Conservation (phyloP, 64 coral and sea anemone genomes). For the Catalaphyllia jardinei region DNA sequence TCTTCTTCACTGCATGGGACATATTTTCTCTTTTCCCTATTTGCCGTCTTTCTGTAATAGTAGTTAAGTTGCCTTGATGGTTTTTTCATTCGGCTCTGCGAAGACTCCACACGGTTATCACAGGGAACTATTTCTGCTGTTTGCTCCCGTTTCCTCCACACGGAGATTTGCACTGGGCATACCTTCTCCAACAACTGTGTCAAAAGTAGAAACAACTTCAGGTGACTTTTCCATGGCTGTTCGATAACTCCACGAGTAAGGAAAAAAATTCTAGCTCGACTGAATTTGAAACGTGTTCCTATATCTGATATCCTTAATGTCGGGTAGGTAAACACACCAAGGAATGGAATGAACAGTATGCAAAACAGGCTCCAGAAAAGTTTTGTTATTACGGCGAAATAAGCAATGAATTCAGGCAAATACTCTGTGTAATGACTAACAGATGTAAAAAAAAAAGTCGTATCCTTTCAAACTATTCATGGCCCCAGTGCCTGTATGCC, state of each 20-base stretch:
- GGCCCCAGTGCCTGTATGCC: background rate
- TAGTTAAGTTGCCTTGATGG: constrained; percentile 44
- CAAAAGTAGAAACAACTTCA: constrained; percentile 2
- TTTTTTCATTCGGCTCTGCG: background rate
- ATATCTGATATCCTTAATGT: background rate
- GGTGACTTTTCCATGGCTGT: constrained; percentile 2
- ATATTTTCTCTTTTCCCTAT: constrained; percentile 59
- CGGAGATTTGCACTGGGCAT: background rate
- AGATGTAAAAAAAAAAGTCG: background rate
- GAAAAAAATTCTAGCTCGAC: no score
- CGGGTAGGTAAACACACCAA: background rate
- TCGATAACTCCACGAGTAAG: background rate
- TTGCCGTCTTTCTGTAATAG: constrained; percentile 49
- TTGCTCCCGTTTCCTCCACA: constrained; percentile 8
- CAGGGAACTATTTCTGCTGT: background rate
- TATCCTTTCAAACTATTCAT: background rate
- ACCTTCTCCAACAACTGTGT: constrained; percentile 9
- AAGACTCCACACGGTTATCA: background rate
- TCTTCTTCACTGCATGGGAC: constrained; percentile 35
- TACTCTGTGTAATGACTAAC: background rate
- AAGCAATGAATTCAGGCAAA: constrained; percentile 1
- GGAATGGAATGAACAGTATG: constrained; percentile 9
- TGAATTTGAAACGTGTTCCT: background rate
- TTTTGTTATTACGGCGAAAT: background rate
- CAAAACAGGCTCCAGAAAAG: background rate